These are phyloP conservation scores for Saccostrea glomerata DNA, from an alignment of 1,140 invertebrate species.

Conservation along the genomic window DNA sequence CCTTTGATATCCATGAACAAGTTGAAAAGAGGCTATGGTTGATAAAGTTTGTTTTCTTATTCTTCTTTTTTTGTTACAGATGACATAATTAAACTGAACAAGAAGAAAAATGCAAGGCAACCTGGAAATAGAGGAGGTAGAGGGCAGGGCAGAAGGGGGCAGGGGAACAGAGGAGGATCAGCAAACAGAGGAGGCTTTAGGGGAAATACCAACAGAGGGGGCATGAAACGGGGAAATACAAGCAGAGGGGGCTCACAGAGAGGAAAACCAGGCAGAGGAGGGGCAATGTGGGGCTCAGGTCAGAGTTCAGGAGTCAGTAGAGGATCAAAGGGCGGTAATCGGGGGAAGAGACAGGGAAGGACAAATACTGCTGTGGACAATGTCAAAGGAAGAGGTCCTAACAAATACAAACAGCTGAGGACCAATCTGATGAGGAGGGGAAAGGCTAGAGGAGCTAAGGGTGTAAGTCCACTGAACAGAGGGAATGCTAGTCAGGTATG, in stretches of 20 bases:
- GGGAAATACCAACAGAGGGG: background rate
- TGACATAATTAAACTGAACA: constrained; percentile 30
- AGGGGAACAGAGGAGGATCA: background rate
- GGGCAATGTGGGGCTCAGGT: background rate
- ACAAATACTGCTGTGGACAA: background rate
- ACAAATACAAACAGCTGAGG: constrained; percentile 9
- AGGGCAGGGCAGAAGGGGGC: background rate
- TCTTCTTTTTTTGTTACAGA: background rate
- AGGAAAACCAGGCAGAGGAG: background rate
- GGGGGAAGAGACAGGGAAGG: background rate
- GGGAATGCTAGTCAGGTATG: background rate
- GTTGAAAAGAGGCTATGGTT: background rate
- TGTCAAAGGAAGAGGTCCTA: background rate
- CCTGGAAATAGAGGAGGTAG: background rate
- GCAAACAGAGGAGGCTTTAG: background rate
- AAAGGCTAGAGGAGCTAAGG: background rate
- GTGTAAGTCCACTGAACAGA: background rate
- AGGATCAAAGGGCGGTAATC: background rate
- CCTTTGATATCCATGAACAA: too few relatives aligned
- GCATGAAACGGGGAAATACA: background rate
- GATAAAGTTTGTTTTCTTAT: background rate
- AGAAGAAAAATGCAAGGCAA: background rate
- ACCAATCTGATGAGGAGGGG: constrained; percentile 22
- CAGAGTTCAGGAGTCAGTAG: background rate
- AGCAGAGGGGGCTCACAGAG: background rate